Base-by-base conservation (phyloP, 2,113 vertebrate species). In the Marcusenius ussheri region DNA sequence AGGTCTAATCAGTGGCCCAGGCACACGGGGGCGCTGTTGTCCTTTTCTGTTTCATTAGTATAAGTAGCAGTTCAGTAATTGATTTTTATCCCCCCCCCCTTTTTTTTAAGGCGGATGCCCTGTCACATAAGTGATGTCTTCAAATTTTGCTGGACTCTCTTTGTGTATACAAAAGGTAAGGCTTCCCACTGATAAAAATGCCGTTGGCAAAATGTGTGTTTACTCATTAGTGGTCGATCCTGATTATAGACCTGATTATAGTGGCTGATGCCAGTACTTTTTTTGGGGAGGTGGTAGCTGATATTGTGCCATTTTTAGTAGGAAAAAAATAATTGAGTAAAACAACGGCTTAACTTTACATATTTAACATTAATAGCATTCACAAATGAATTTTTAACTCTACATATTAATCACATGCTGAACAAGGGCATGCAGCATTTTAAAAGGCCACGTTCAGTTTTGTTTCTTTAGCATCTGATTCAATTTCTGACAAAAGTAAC, bases 131-230 rank as follows among this genome's bases (percentile, higher is more conserved):
- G 94, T 87, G 98, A 99, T 89, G 97, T 99, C 86, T 99, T 99
- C 95, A 99, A 97, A 93, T 99, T 99, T 95, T 99, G 98, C 94
- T 99, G 98, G 98, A 99, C 98, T 0, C 95, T 99, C 39, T 99
- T 99, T 92, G 98, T 99, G 91, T 98, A 98, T 91, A 97, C 98
- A 0, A 99, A 99, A 95, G 98, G 98, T 99, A 96, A 93, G 13
- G 2, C 50, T 17, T 74, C 0, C 66, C 24, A 9, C 5, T 49
- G 3, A 85, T 62, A 46, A 13, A 3, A n/a, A 46, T 83, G 6
- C 24, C 27, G 0, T 51, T 53, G 3, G 3, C 45, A 11, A 47
- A 45, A 84, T 56, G 19, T 56, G 19, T 56, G 53, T 56, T 21
- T 56, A 0, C 53, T 56, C 5, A 56, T 56, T 24, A 8, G 4